A percentile compares a stretch with the other conserved stretches of the same genome.
Evolutionary conservation across 1,140 invertebrate genomes (phyloP).

Genomic region (Sitophilus oryzae): DNA sequence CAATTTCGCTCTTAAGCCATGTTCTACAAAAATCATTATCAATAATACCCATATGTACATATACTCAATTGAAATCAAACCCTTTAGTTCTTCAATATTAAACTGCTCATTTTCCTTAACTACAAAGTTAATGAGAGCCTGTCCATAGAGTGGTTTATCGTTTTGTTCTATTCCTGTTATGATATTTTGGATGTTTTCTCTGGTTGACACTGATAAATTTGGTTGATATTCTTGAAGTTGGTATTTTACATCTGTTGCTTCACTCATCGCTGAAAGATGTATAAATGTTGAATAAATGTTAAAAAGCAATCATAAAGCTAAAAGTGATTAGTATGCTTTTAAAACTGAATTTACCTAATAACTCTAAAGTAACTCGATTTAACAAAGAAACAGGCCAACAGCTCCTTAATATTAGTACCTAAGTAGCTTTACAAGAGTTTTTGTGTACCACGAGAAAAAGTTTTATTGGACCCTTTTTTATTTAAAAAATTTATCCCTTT

Average conservation of each 20-base stretch:
- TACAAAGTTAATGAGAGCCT: slow-evolving; percentile 21
- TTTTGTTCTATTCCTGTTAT: slow-evolving; percentile 15
- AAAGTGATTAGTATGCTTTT: no score
- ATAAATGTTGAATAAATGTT: no score
- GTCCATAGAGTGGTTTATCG: slow-evolving; percentile 16
- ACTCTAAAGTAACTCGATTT: no score
- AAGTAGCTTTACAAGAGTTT: no score
- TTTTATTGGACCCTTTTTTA: no score
- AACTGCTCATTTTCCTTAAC: slow-evolving; percentile 19
- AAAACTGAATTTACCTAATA: no score
- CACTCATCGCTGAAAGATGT: slow-evolving; percentile 9
- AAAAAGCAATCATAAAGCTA: no score
- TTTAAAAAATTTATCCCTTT: no score
- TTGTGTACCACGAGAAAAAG: no score
- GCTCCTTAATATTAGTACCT: no score
- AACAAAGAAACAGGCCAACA: no score
- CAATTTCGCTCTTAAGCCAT: slow-evolving; percentile 38
- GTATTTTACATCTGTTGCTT: slow-evolving; percentile 10
- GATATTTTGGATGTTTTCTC: slow-evolving; percentile 19
- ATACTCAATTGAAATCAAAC: neutral
- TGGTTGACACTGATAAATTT: slow-evolving; percentile 3
- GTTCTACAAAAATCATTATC: slow-evolving; percentile 3
- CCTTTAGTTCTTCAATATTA: slow-evolving; percentile 18
- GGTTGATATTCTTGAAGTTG: slow-evolving; percentile 19
- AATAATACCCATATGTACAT: no score